Evolutionary conservation across 1,140 invertebrate species (phyloP).

Genomic region (Ceratina australensis): DNA sequence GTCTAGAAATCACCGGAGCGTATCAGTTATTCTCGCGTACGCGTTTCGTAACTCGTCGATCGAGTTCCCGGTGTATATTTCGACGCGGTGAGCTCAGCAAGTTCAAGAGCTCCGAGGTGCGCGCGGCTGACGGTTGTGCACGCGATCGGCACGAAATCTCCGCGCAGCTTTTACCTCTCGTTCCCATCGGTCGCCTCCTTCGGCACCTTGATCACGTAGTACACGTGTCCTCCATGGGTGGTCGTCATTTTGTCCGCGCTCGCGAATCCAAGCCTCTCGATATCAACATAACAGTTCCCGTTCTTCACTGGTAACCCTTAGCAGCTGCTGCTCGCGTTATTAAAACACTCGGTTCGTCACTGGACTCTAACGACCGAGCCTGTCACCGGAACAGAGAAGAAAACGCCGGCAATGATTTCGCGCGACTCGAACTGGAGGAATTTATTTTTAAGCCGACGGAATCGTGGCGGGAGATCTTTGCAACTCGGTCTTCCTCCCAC

Average conservation of each 20-base stretch:
- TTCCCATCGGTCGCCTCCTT: constrained; percentile 74
- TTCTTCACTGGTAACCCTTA: neutral
- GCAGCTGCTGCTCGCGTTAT: neutral
- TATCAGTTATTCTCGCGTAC: neutral
- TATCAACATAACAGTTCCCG: constrained; percentile 35
- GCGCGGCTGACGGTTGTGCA: neutral
- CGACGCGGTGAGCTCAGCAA: neutral
- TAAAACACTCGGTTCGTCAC: no score
- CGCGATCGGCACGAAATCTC: neutral
- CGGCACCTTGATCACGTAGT: constrained; percentile 84
- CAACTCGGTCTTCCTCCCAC: constrained; percentile 29
- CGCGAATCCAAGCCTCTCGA: constrained; percentile 36
- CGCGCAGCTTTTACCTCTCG: constrained; percentile 71
- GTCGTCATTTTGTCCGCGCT: constrained; percentile 79
- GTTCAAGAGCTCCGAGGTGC: neutral
- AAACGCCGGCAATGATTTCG: constrained; percentile 48
- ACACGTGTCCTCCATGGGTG: constrained; percentile 83
- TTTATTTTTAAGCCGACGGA: constrained; percentile 64
- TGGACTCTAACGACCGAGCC: constrained; percentile 1
- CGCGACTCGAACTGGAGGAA: constrained; percentile 43
- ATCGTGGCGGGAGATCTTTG: constrained; percentile 45
- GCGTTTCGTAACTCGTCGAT: neutral
- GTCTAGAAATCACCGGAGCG: neutral
- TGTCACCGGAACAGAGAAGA: constrained; percentile 30
- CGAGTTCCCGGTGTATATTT: neutral